A percentile compares a stretch with the other conserved stretches of the same genome.
Conservation (phyloP, 2,797 vertebrate species). For the Pygocentrus nattereri region DNA sequence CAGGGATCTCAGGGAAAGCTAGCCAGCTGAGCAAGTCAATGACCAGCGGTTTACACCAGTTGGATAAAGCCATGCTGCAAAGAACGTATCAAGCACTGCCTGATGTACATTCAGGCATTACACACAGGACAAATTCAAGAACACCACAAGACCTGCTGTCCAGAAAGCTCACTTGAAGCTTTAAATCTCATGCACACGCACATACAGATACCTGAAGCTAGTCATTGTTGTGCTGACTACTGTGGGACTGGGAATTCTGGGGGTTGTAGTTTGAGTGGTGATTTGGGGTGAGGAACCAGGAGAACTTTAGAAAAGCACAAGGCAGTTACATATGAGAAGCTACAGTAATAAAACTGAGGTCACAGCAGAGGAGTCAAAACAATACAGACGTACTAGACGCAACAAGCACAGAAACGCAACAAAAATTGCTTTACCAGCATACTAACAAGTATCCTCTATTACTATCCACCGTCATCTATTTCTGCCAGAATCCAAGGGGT, state of each 20-base stretch:
- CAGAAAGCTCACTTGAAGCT: not conserved
- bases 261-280: conserved; percentile 78
- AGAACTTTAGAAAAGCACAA: conserved; percentile 78
- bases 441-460: not conserved
- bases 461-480: no score
- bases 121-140: not conserved
- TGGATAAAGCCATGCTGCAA: conserved; percentile 24
- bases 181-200: not conserved
- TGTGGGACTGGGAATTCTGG: conserved; percentile 84
- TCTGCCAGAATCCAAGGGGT: no score
- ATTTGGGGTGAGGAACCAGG: conserved; percentile 82
- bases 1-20: not conserved
- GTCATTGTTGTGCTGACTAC: conserved; percentile 85
- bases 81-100: not conserved
- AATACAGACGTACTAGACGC: not conserved
- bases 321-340: no score
- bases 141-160: not conserved
- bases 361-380: not conserved
- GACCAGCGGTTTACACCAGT: not conserved
- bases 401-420: not conserved
- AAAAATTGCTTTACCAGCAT: not conserved
- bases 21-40: not conserved
- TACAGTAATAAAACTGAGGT: not conserved
- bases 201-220: conserved; percentile 85
- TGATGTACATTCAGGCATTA: not conserved